phyloP scores from a whole-genome alignment of 2,113 vertebrate genomes.

The Atlantisia rogersi region DNA sequence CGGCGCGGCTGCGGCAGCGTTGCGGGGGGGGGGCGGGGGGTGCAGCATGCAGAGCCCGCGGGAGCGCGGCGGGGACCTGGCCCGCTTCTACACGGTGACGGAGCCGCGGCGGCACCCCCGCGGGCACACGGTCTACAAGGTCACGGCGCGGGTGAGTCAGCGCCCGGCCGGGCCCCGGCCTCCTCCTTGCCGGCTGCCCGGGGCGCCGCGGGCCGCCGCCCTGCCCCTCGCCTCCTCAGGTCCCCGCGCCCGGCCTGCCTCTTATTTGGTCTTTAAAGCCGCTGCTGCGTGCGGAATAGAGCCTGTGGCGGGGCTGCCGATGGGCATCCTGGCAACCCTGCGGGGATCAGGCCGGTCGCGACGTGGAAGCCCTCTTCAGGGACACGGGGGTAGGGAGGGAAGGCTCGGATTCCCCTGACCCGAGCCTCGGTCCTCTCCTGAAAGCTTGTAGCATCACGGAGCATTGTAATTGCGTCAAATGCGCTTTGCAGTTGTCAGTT shows the following conservation, averaged over 20 bases:
- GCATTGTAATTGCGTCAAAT: no score
- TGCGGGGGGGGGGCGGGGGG: conserved; percentile 40
- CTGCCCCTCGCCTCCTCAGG: neutral
- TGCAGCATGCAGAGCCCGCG: conserved; percentile 89
- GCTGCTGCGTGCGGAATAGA: neutral
- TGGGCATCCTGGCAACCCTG: neutral
- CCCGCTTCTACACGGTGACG: conserved; percentile 97
- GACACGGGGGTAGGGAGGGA: neutral
- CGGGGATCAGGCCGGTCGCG: neutral
- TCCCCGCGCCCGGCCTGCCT: neutral
- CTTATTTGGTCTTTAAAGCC: fast-evolving
- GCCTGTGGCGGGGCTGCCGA: neutral
- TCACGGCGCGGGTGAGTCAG: conserved; percentile 90
- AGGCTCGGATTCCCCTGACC: neutral
- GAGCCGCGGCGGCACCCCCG: conserved; percentile 90
- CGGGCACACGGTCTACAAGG: conserved; percentile 96
- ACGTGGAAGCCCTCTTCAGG: neutral
- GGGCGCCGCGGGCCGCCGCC: neutral
- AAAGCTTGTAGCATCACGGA: neutral
- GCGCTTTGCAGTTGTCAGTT: neutral
- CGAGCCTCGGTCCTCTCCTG: neutral
- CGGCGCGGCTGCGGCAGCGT: conserved; percentile 45
- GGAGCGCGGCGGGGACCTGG: conserved; percentile 86
- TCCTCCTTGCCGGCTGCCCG: neutral
- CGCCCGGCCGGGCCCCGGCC: neutral